Percentiles rank a stretch among this genome's conserved stretches.
Conservation (phyloP, 2,888 invertebrate genomes). For the Oscheius sp. region DNA sequence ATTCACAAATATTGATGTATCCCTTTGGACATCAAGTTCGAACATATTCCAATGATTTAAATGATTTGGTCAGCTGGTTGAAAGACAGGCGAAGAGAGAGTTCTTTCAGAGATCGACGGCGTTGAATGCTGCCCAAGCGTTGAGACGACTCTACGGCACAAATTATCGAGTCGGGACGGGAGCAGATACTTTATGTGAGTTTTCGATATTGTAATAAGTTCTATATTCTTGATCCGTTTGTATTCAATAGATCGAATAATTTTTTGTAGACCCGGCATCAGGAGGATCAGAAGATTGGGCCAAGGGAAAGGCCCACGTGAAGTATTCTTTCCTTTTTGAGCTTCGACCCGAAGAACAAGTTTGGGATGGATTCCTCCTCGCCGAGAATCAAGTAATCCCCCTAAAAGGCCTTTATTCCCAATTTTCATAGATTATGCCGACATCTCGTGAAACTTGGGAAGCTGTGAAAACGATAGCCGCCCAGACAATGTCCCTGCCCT, state of each 20-base stretch:
- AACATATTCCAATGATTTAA: slow-evolving; percentile 69
- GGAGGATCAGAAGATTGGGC: slow-evolving; percentile 73
- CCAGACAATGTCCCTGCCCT: slow-evolving; percentile 56
- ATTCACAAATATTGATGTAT: slow-evolving; percentile 72
- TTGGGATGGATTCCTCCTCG: slow-evolving; percentile 71
- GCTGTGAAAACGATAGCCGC: slow-evolving; percentile 71
- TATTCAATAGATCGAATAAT: neutral
- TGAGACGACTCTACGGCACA: slow-evolving; percentile 69
- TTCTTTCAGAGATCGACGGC: slow-evolving; percentile 68
- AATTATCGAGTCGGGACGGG: slow-evolving; percentile 72
- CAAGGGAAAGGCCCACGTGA: slow-evolving; percentile 70
- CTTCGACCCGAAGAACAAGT: slow-evolving; percentile 72
- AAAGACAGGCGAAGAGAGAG: too few species aligned
- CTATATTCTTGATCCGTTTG: neutral
- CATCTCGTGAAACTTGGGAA: slow-evolving; percentile 72
- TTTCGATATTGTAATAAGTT: too few species aligned
- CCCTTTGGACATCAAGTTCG: slow-evolving; percentile 72
- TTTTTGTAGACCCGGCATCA: slow-evolving; percentile 62
- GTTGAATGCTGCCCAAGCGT: slow-evolving; percentile 64
- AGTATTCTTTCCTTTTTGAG: slow-evolving; percentile 72
- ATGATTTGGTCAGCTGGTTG: slow-evolving; percentile 57
- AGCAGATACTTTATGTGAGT: slow-evolving; percentile 69
- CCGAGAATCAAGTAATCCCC: slow-evolving; percentile 66
- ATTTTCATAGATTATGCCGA: slow-evolving; percentile 67
- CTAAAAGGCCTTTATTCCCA: neutral